Base-by-base conservation (phyloP, 2,797 vertebrate genomes). In the Liasis olivaceus region DNA sequence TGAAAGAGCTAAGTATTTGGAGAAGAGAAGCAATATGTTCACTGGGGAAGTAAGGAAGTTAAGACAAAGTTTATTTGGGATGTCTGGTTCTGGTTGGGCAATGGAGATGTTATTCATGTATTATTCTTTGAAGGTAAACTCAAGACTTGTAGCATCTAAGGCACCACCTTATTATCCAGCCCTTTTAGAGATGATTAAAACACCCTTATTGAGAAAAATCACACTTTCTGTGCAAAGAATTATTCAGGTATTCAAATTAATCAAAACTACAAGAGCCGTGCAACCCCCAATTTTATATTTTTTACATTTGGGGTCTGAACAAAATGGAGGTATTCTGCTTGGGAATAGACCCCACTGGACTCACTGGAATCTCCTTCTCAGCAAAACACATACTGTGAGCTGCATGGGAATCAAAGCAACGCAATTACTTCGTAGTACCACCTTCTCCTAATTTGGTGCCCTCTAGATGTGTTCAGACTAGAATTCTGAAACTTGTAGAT, bases 11-110 rank as follows among this genome's bases (percentile, higher is more conserved):
- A 31, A 90, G 87, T 59, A 88, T 89, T 92, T 4, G 42, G 26
- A 54, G n/a, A 66, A 66, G 11, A 36, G 0, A 95, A 92, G 92
- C 87, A 92, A 93, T 20, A 36, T 59, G 89, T 1, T 92, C 13
- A n/a, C 31, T 0, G 89, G 28, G 92, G 28, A 92, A 92, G 2
- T 69, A 89, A 95, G 86, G 63, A 91, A 94, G 13, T 54, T 63
- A 88, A 64, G 88, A 85, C 72, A 89, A 42, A 92, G 87, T 62
- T 77, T 87, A 87, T 42, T 36, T 31, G 62, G 58, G 84, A 54
- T 66, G 62, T 94, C 89, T 93, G 6, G 31, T 89, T 93, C 93
- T 42, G 56, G 24, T 11, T 0, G 28, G 14, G 47, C 22, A 91
- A 89, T 3, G 89, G 89, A 96, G 94, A 90, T 1, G 2, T 77